Evolutionary conservation across 2,113 vertebrate species (phyloP).

Genomic region (Motacilla alba): DNA sequence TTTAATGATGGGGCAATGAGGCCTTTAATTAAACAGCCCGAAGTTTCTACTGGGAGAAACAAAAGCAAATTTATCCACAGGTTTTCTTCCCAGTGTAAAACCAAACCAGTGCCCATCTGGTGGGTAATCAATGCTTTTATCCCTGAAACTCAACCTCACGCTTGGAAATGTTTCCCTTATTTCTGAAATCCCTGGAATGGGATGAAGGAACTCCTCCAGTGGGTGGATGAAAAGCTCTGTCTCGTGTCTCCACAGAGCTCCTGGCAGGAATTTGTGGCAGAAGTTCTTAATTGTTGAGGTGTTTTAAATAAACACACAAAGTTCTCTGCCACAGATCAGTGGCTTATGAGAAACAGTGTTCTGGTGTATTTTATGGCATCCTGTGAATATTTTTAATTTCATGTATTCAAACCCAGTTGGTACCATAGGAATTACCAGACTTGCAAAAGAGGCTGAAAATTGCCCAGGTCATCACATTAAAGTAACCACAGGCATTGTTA

Average conservation of each 20-base stretch:
- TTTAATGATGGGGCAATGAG: slow-evolving; percentile 86
- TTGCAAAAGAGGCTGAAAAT: neutral
- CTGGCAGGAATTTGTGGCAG: neutral
- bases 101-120: slow-evolving; percentile 59
- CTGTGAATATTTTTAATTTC: neutral
- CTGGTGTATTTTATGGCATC: neutral
- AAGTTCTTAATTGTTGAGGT: neutral
- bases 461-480: neutral
- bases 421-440: neutral
- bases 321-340: neutral
- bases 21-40: slow-evolving; percentile 85
- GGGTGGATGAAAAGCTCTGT: neutral
- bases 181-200: neutral
- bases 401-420: neutral
- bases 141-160: neutral
- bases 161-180: neutral
- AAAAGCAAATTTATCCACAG: slow-evolving; percentile 78
- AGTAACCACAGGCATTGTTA: neutral
- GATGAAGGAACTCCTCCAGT: neutral
- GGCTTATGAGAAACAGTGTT: neutral
- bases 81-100: slow-evolving; percentile 5
- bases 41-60: slow-evolving; percentile 80
- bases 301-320: neutral
- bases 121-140: slow-evolving; percentile 27
- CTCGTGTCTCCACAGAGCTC: neutral